Evolutionary conservation across 2,113 vertebrate species (phyloP), one percentile per base, ranked within the genome.

Genomic region (Festucalex cinctus): DNA sequence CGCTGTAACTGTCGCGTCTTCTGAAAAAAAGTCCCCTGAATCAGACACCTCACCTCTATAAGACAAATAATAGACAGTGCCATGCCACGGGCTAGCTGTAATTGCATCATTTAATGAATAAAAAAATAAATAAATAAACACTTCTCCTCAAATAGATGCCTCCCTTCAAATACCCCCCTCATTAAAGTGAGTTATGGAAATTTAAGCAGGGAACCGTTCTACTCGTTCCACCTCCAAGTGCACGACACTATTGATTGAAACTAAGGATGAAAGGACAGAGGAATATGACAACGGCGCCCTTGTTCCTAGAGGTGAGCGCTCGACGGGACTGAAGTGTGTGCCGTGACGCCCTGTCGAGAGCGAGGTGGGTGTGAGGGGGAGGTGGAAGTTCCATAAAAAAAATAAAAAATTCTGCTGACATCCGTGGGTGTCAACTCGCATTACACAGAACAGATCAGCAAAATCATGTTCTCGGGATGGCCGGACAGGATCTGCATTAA

Each of bases 381-480:
- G 22, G 51, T 54, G 51, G 51, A 26, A 54, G 51, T 54, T 81
- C 77, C n/a, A n/a, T n/a, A n/a, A n/a, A n/a, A n/a, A n/a, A n/a
- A n/a, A 84, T 86, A 81, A 87, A 82, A 82, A 74, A 84, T 63
- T 77, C 70, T 75, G 87, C 90, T 88, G 90, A 91, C 51, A 61
- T 71, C 58, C 51, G 19, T 24, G 73, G 64, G 83, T 35, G 78
- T 87, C 88, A 35, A 62, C 72, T 82, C 71, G 60, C 67, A 76
- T 87, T 81, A 85, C 63, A 36, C 76, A 78, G 75, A 70, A 83
- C 73, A 73, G 80, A 83, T 77, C 85, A 87, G 77, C 64, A 81
- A 51, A 65, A 62, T 73, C 26, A 70, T 70, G 77, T 85, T 75
- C 63, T 70, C 53, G 37, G 64, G 69, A 51, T 5, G 60, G 73